Percentiles rank a stretch among this genome's conserved stretches.
phyloP scores from a whole-genome alignment of 2,888 invertebrate species.

The Drosophila anceps region DNA sequence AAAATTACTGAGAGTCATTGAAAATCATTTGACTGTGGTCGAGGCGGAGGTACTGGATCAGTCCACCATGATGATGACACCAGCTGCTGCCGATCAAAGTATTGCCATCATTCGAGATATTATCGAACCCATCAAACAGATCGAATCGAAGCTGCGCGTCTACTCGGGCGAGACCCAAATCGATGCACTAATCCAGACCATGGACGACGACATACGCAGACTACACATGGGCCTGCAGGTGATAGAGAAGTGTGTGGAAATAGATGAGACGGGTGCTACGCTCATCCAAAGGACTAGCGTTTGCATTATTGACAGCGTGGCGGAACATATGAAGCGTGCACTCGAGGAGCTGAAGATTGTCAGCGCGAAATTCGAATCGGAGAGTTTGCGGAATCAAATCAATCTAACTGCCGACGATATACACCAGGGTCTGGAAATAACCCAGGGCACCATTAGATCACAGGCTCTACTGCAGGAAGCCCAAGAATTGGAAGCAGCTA shows the following conservation, averaged over 20 bases:
- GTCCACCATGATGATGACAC: constrained; percentile 89
- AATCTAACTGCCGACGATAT: constrained; percentile 86
- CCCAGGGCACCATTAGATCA: constrained; percentile 87
- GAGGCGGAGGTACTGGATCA: constrained; percentile 89
- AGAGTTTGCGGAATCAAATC: constrained; percentile 85
- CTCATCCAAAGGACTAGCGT: constrained; percentile 89
- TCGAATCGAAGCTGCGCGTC: constrained; percentile 88
- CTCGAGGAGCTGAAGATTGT: constrained; percentile 87
- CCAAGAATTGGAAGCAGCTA: constrained; percentile 84
- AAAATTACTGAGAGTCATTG: constrained; percentile 86
- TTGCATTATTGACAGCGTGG: constrained; percentile 88
- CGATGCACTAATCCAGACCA: constrained; percentile 86
- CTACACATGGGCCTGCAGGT: constrained; percentile 89
- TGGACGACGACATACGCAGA: constrained; percentile 88
- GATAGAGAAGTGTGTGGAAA: constrained; percentile 89
- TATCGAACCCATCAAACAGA: constrained; percentile 88
- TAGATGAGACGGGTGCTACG: constrained; percentile 89
- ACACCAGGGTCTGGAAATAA: constrained; percentile 86
- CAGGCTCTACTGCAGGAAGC: constrained; percentile 87
- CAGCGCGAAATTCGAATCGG: constrained; percentile 85
- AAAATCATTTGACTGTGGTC: constrained; percentile 87
- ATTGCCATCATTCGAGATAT: constrained; percentile 89
- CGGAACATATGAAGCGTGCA: constrained; percentile 87
- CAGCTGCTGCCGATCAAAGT: constrained; percentile 89
- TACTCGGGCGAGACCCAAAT: constrained; percentile 85